Evolutionary conservation across 2,113 vertebrate genomes (phyloP).

Genomic region (Collichthys lucidus): DNA sequence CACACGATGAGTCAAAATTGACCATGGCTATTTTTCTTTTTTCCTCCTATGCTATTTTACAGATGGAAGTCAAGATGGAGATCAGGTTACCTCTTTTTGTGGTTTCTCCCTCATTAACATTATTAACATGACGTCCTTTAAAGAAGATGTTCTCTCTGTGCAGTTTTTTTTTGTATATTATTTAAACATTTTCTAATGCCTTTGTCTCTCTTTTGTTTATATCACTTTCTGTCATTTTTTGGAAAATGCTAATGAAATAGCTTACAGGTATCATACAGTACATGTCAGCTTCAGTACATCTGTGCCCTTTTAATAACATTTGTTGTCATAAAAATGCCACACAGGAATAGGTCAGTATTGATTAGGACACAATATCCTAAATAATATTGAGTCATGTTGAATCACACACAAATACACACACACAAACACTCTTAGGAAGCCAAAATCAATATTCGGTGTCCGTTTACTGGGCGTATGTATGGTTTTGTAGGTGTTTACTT

Average conservation of each 20-base stretch:
- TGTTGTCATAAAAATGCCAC: conserved; percentile 4
- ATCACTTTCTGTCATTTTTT: background rate
- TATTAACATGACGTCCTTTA: conserved; percentile 10
- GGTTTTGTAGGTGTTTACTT: conserved; percentile 23
- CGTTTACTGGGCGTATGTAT: conserved; percentile 8
- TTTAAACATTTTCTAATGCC: conserved; percentile 44
- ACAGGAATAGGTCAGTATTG: conserved; percentile 28
- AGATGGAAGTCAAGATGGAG: conserved; percentile 91
- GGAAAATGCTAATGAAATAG: background rate
- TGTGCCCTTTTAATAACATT: background rate
- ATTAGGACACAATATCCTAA: conserved; percentile 12
- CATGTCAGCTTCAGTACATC: background rate
- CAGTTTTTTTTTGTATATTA: conserved; percentile 13
- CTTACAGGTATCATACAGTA: no score
- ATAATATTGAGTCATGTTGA: background rate
- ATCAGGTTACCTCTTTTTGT: conserved; percentile 88
- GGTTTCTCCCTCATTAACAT: conserved; percentile 30
- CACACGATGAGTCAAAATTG: conserved; percentile 6
- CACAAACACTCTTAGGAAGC: background rate
- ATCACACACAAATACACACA: background rate
- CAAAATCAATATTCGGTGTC: conserved; percentile 12
- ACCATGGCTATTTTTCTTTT: conserved; percentile 30
- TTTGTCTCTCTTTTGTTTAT: conserved; percentile 9
- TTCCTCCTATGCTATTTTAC: conserved; percentile 78
- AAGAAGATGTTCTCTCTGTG: conserved; percentile 34